phyloP scores from a whole-genome alignment of 2,113 vertebrate species.

The Lamprologus sp. region DNA sequence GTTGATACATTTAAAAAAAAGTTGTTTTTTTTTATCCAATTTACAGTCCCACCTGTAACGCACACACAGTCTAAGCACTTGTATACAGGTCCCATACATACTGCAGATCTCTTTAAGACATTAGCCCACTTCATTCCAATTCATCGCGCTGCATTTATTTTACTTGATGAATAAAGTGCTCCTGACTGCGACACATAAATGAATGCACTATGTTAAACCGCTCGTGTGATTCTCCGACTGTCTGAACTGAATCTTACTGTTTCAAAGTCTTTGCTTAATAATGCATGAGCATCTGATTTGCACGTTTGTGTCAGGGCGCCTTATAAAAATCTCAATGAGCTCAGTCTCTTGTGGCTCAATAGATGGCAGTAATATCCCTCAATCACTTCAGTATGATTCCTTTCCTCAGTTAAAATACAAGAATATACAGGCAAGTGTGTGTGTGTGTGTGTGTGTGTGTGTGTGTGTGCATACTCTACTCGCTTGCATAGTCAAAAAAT shows the following conservation, averaged over 20 bases:
- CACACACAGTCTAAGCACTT: not conserved
- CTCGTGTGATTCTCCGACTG: not conserved
- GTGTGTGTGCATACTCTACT: not conserved
- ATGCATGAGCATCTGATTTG: slow-evolving; percentile 42
- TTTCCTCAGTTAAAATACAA: slow-evolving; percentile 34
- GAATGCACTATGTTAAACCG: not conserved
- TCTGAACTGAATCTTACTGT: not conserved
- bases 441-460: not conserved
- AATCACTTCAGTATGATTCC: slow-evolving; percentile 59
- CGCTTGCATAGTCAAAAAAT: not conserved
- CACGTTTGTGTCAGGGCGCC: slow-evolving; percentile 24
- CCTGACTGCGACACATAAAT: not conserved
- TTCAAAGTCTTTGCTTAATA: slow-evolving; percentile 28
- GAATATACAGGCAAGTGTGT: not conserved
- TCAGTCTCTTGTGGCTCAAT: slow-evolving; percentile 70
- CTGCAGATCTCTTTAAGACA: not conserved
- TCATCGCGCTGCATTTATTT: not conserved
- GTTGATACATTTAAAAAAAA: not conserved
- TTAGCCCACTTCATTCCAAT: not conserved
- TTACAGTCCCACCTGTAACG: not conserved
- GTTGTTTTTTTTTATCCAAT: not conserved
- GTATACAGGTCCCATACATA: not conserved
- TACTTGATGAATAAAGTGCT: not conserved
- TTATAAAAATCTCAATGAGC: slow-evolving; percentile 48
- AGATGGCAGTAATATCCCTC: slow-evolving; percentile 80